Conservation (phyloP, 2,113 vertebrate genomes). For the Gallinago jamesoni region DNA sequence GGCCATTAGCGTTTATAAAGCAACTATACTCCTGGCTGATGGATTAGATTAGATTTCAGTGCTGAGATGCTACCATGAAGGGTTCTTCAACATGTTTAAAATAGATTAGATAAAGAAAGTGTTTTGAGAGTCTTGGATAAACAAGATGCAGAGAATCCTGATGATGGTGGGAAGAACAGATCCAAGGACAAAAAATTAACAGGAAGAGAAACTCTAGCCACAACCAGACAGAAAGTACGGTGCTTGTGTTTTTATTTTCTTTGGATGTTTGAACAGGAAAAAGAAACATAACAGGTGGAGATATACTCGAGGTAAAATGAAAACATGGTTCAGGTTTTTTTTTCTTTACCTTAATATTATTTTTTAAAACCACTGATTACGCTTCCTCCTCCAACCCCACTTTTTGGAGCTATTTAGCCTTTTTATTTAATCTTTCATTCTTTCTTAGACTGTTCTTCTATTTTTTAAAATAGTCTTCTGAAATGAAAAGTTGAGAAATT, state of each 20-base stretch:
- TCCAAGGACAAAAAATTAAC: not conserved
- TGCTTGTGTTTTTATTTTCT: not conserved
- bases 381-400: too few relatives aligned
- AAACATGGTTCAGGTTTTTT: not conserved
- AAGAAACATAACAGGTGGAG: not conserved
- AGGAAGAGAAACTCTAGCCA: not conserved
- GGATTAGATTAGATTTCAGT: slow-evolving; percentile 47
- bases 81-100: not conserved
- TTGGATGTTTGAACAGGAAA: not conserved
- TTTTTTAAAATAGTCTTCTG: not conserved
- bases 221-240: not conserved
- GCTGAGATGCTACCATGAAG: slow-evolving; percentile 2
- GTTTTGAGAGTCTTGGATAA: slow-evolving; percentile 25
- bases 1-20: slow-evolving; percentile 19
- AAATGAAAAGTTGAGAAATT: not conserved
- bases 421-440: not conserved
- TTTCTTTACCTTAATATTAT: not conserved
- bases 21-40: not conserved
- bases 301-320: not conserved
- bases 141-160: slow-evolving; percentile 8
- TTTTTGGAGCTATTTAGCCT: not conserved
- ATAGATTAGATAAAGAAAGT: slow-evolving; percentile 41
- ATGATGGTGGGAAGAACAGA: not conserved
- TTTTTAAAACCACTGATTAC: too few relatives aligned
- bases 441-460: not conserved